A percentile compares a stretch with the other conserved stretches of the same genome.
These are phyloP conservation scores for Mamestra configurata DNA, from an alignment of 1,140 invertebrate genomes.

Conservation along the genomic window DNA sequence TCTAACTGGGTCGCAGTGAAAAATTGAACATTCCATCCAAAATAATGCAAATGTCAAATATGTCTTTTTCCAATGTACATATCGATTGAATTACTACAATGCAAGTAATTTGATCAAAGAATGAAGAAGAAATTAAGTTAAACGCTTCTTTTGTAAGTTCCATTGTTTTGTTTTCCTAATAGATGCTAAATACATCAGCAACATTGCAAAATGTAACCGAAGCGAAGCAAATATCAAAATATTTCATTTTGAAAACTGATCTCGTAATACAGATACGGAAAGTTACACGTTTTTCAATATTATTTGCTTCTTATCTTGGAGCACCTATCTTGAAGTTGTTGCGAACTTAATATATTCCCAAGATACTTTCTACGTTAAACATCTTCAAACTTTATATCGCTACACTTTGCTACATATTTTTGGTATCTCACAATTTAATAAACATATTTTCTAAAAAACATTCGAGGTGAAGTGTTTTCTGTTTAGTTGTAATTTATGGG, in stretches of 20 bases:
- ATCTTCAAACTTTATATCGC: constrained; percentile 61
- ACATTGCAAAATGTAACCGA: neutral
- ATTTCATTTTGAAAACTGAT: constrained; percentile 30
- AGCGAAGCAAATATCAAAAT: neutral
- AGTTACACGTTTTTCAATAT: constrained; percentile 53
- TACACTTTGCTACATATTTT: constrained; percentile 55
- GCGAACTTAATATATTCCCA: constrained; percentile 62
- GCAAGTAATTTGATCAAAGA: no score
- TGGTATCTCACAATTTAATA: constrained; percentile 48
- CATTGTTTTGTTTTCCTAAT: neutral
- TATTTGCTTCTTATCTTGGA: constrained; percentile 54
- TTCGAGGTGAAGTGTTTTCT: constrained; percentile 22
- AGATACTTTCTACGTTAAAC: constrained; percentile 60
- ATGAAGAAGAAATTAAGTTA: no score
- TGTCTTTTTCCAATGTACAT: no score
- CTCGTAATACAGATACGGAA: constrained; percentile 20
- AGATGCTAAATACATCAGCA: neutral
- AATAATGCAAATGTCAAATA: no score
- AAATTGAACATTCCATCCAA: no score
- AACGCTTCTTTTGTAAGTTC: no score
- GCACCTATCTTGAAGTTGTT: constrained; percentile 61
- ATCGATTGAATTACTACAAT: no score
- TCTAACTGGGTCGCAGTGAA: no score
- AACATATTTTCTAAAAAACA: constrained; percentile 46
- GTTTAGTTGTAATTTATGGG: constrained; percentile 3